Conservation (phyloP, 2,113 vertebrate genomes). For the Nesoenas mayeri region DNA sequence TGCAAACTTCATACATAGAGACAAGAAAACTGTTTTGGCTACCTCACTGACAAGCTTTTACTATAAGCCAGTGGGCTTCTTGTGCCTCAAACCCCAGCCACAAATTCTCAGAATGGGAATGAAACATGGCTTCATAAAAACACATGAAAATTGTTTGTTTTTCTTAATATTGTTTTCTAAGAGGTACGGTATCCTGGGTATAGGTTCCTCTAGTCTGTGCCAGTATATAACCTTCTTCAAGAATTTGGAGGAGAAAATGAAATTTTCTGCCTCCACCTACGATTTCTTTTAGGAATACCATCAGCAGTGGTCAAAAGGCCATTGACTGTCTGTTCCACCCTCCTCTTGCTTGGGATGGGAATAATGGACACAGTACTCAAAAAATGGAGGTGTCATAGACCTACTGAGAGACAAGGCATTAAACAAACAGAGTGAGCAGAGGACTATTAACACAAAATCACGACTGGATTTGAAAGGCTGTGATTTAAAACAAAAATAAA, state of each 20-base stretch:
- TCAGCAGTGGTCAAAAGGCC: not conserved
- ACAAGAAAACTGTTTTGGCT: not conserved
- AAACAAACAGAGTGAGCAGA: not conserved
- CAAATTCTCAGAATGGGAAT: not conserved
- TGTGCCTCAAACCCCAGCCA: not conserved
- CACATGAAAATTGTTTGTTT: not conserved
- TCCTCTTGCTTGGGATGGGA: not conserved
- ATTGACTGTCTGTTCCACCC: not conserved
- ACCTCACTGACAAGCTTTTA: not conserved
- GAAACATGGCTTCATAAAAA: not conserved
- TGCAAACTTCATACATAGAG: fast-evolving
- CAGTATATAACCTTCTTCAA: not conserved
- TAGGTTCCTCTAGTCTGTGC: not conserved
- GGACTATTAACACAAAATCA: not conserved
- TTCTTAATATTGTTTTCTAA: not conserved
- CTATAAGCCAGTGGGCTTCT: not conserved
- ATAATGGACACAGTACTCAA: not conserved
- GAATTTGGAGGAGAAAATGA: not conserved
- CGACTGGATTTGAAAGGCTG: not conserved
- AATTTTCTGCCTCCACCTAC: not conserved
- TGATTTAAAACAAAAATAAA: not conserved
- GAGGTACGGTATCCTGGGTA: not conserved
- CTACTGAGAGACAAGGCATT: not conserved
- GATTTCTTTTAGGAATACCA: not conserved
- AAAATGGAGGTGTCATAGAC: not conserved